Evolutionary conservation across 1,140 invertebrate species (phyloP).

Genomic region (Probaryconus sp.): DNA sequence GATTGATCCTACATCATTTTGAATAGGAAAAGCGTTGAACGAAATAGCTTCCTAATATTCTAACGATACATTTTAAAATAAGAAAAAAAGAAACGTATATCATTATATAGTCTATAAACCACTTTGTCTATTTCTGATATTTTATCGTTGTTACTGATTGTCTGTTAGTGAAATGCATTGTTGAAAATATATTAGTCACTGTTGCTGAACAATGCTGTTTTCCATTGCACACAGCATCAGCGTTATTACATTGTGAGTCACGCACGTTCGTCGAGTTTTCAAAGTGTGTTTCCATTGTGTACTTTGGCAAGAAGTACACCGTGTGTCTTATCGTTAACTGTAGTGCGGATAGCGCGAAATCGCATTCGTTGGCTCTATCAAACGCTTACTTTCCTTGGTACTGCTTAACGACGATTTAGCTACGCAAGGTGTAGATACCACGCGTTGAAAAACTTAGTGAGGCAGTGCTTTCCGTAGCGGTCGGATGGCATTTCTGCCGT

Average conservation of each 20-base stretch:
- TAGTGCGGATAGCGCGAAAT: neutral
- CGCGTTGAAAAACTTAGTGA: conserved; percentile 1
- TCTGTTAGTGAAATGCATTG: no score
- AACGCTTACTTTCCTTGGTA: conserved; percentile 2
- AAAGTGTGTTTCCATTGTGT: conserved; percentile 8
- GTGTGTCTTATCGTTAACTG: neutral
- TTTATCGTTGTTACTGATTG: no score
- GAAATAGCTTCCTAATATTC: no score
- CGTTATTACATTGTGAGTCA: conserved; percentile 1
- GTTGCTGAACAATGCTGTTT: no score
- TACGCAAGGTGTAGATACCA: conserved; percentile 8
- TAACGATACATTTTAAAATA: no score
- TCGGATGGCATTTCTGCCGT: conserved; percentile 11
- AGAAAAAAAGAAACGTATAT: no score
- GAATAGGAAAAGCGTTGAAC: no score
- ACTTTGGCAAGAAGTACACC: conserved; percentile 7
- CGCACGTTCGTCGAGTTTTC: neutral
- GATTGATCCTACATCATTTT: no score
- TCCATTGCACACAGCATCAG: no score
- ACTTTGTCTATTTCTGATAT: no score
- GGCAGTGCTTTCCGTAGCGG: conserved; percentile 14
- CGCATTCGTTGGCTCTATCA: neutral
- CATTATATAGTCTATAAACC: no score
- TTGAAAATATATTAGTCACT: no score
- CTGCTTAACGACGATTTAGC: conserved; percentile 11